phyloP scores from a whole-genome alignment of 2,113 vertebrate genomes.

The Gallinago paraguaiae region DNA sequence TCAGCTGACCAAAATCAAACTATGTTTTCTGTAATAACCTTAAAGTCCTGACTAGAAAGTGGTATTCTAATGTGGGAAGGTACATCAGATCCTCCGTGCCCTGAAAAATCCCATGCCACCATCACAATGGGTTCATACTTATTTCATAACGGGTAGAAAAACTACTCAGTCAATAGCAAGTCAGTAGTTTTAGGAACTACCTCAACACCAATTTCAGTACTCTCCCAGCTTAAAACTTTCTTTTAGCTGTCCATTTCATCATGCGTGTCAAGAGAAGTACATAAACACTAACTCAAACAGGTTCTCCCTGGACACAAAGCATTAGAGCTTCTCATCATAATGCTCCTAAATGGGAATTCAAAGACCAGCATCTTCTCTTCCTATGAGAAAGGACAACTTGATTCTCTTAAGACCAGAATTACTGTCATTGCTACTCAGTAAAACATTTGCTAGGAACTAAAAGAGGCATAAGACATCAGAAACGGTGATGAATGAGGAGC shows the following conservation, averaged over 20 bases:
- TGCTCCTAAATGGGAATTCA: not conserved
- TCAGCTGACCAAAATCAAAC: not conserved
- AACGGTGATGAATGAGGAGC: not conserved
- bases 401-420: not conserved
- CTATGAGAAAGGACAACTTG: not conserved
- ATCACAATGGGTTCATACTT: not conserved
- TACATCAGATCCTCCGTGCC: not conserved
- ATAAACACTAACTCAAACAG: not conserved
- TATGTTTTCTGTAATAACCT: not conserved
- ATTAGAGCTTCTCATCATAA: not conserved
- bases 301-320: not conserved
- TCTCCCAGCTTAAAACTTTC: not conserved
- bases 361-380: not conserved
- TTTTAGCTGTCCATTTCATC: not conserved
- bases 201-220: not conserved
- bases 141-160: not conserved
- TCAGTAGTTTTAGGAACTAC: not conserved
- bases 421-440: not conserved
- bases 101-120: not conserved
- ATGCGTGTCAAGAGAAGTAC: not conserved
- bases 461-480: not conserved
- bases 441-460: not conserved
- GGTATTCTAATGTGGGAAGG: not conserved
- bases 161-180: not conserved
- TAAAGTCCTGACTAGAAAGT: not conserved